phyloP scores from a whole-genome alignment of 2,888 invertebrate species.

The Lomographa bimaculata region DNA sequence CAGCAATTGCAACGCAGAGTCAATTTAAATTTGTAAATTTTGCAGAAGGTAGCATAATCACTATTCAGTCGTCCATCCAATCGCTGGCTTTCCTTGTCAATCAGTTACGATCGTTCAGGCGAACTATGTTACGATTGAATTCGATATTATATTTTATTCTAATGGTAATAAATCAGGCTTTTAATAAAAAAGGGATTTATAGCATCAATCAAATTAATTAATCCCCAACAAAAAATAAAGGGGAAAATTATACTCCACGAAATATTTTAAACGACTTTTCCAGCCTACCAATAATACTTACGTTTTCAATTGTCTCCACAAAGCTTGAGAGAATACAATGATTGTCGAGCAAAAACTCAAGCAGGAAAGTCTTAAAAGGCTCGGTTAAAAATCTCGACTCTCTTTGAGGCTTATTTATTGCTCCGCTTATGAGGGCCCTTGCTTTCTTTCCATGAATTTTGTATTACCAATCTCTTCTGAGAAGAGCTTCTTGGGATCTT shows the following conservation, averaged over 20 bases:
- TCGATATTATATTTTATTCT: too few relatives aligned
- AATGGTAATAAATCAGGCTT: too few relatives aligned
- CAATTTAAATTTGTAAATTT: constrained; percentile 1
- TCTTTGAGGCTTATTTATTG: constrained; percentile 36
- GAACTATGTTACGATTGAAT: too few relatives aligned
- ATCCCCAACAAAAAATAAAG: too few relatives aligned
- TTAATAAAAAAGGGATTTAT: too few relatives aligned
- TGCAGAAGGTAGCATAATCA: background rate
- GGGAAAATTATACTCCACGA: too few relatives aligned
- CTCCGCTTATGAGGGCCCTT: constrained; percentile 32
- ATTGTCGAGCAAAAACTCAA: constrained; percentile 22
- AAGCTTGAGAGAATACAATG: constrained; percentile 20
- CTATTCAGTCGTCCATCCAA: too few relatives aligned
- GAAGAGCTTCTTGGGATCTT: constrained; percentile 17
- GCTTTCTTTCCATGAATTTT: constrained; percentile 39
- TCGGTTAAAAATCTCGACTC: constrained; percentile 35
- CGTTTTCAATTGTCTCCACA: constrained; percentile 10
- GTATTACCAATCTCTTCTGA: constrained; percentile 34
- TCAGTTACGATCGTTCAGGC: too few relatives aligned
- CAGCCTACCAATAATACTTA: constrained; percentile 1
- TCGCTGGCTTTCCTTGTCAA: too few relatives aligned
- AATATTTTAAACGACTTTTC: background rate
- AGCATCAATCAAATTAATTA: too few relatives aligned
- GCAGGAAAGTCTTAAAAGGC: constrained; percentile 21
- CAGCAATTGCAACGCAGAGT: too few relatives aligned